phyloP scores from a whole-genome alignment of 2,797 vertebrate species.

The Pyrocephalus nanus region DNA sequence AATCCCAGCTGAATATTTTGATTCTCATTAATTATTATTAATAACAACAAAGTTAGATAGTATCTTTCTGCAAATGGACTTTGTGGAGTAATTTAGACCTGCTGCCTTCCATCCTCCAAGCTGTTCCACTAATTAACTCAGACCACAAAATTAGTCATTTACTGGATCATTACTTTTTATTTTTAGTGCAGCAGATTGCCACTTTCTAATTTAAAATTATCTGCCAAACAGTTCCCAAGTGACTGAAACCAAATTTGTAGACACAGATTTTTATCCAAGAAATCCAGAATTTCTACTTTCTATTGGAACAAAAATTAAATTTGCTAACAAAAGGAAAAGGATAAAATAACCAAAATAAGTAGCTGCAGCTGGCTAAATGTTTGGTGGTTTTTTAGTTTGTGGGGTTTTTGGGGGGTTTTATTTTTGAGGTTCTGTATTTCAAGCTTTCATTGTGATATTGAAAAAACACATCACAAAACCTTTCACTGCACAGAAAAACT shows the following conservation, averaged over 20 bases:
- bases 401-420: background rate
- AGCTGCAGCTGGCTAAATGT: background rate
- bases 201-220: conserved; percentile 12
- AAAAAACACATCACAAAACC: background rate
- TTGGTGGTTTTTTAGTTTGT: background rate
- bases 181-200: conserved; percentile 15
- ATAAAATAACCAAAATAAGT: background rate
- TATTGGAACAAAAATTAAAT: background rate
- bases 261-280: background rate
- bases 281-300: background rate
- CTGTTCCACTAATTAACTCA: conserved; percentile 8
- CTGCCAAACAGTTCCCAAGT: background rate
- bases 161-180: conserved; percentile 4
- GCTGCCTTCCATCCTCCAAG: background rate
- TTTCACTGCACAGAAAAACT: background rate
- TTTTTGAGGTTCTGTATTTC: background rate
- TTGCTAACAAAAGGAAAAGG: background rate
- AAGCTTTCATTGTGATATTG: background rate
- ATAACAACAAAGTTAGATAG: conserved; percentile 48
- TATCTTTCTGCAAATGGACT: conserved; percentile 47
- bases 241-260: background rate
- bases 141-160: conserved; percentile 65
- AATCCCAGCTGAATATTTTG: conserved; percentile 4
- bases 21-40: conserved; percentile 53
- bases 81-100: conserved; percentile 20